phyloP scores from a whole-genome alignment of 2,888 invertebrate genomes.

The Troides helena region DNA sequence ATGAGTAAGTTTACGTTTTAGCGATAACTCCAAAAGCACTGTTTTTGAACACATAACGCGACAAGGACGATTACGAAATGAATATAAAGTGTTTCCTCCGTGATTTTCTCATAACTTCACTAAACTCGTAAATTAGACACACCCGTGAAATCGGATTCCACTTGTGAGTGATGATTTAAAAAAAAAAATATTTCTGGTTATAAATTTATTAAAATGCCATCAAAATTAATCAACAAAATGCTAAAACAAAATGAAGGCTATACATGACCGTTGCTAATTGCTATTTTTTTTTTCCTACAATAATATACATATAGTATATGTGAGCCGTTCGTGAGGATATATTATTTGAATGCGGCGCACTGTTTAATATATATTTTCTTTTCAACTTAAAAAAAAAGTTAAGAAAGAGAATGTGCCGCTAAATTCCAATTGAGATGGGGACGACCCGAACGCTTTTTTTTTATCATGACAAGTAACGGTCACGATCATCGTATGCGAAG shows the following conservation, averaged over 20 bases:
- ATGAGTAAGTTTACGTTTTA: conserved; percentile 1
- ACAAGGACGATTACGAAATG: conserved; percentile 18
- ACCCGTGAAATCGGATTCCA: conserved; percentile 13
- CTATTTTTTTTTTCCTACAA: conserved; percentile 14
- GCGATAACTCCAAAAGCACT: background rate
- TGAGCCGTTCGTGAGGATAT: background rate
- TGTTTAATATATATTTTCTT: conserved; percentile 4
- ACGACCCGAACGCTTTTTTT: conserved; percentile 26
- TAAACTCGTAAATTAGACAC: conserved; percentile 28
- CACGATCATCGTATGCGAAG: conserved; percentile 28
- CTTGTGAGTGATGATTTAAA: conserved; percentile 7
- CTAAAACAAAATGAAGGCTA: conserved; percentile 22
- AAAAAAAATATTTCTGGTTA: conserved; percentile 23
- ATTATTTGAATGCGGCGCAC: background rate
- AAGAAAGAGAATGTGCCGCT: conserved; percentile 25
- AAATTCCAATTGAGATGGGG: conserved; percentile 28
- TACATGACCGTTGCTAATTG: conserved; percentile 15
- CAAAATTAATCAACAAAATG: conserved; percentile 20
- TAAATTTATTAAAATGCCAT: conserved; percentile 29
- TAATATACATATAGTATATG: background rate
- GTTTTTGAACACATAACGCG: background rate
- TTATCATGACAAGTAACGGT: conserved; percentile 32
- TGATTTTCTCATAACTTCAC: conserved; percentile 17
- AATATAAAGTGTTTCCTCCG: conserved; percentile 1
- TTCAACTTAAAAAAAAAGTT: conserved; percentile 5